Evolutionary conservation across 2,888 invertebrate genomes (phyloP), one percentile per base, ranked within the genome.

Genomic region (Troglohyphantes excavatus): DNA sequence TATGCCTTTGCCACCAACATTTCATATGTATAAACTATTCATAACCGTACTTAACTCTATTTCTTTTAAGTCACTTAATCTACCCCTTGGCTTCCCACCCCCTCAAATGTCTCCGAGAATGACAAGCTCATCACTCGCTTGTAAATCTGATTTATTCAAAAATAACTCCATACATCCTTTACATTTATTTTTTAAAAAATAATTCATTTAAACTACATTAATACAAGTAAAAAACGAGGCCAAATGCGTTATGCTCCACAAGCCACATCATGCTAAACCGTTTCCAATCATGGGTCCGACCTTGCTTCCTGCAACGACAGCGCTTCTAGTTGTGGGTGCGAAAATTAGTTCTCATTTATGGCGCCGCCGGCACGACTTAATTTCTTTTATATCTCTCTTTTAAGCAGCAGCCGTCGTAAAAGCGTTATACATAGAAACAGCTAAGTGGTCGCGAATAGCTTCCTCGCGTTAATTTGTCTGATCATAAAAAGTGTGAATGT

Each of bases 201-300:
- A 33, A n/a, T 9, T 33, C 33, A 33, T 6, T 33, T 6, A 33
- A 33, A 3, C 33, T 9, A 33, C 33, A 33, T 33, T 33, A 7
- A 17, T 2, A 13, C 46, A 7, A 46, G 2, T 17, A 9, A 17
- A 46, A 46, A 46, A 46, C 46, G 2, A 46, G 46, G 46, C 46
- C 46, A 17, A 17, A 46, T 3, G 72, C 26, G 70, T 3, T 11
- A 43, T 43, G n/a, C 26, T 46, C 23, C 23, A n/a, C 72, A 23
- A 5, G 43, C 13, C 23, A 17, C 13, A n/a, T n/a, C 72, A 5
- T 21, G 21, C 33, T 72, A 46, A 78, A 78, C 23, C 6, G 63
- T 39, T 17, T 59, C 29, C 53, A 53, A 59, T 61, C 43, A 82
- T 82, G 26, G 43, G 70, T 70, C 46, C 70, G 81, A 61, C 81